Base-by-base conservation (phyloP, 2,113 vertebrate species). In the Tiliqua scincoides region DNA sequence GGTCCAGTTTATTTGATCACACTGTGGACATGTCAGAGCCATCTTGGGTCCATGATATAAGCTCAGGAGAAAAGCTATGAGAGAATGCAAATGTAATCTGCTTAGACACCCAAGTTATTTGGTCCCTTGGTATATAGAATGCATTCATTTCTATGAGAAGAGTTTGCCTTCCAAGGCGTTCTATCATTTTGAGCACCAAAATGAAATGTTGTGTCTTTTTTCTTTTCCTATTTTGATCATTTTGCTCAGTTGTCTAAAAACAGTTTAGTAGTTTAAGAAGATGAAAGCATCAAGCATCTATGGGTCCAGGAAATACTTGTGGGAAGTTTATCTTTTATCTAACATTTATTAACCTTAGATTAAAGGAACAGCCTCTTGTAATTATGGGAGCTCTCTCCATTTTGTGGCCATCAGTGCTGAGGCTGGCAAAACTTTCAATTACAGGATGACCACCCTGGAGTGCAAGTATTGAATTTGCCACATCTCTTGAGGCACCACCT, bases 351-450 rank as follows among this genome's bases (percentile, higher is more conserved):
- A 96, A 93, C 93, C 87, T 65, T 82, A 91, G 94, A 96, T 96
- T 96, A 96, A 94, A 79, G 70, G 86, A 95, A 93, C 91, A 93
- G 93, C 85, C 89, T 94, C 95, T 96, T 95, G 93, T 96, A 96
- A 97, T 97, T 96, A 96, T 90, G 82, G 92, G 87, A 91, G 91
- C 93, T 95, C 90, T 95, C n/a, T 96, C 94, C 85, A 91, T 96
- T 48, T 97, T 96, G 94, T 82, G 95, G 93, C 95, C 95, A 96
- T 96, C 94, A 96, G 95, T 67, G 81, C 21, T 88, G 92, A 96
- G 91, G 90, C 95, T 95, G 93, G 94, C 92, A 93, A 95, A 96
- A 96, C 95, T 96, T 95, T 93, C 96, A 96, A 96, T 96, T 96
- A 95, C 91, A 92, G 94, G 91, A 94, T 97, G 96, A 95, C 96